A percentile compares a stretch with the other conserved stretches of the same genome.
These are phyloP conservation scores for Laticauda laticaudata DNA, from an alignment of 2,113 vertebrate species.

Conservation along the genomic window DNA sequence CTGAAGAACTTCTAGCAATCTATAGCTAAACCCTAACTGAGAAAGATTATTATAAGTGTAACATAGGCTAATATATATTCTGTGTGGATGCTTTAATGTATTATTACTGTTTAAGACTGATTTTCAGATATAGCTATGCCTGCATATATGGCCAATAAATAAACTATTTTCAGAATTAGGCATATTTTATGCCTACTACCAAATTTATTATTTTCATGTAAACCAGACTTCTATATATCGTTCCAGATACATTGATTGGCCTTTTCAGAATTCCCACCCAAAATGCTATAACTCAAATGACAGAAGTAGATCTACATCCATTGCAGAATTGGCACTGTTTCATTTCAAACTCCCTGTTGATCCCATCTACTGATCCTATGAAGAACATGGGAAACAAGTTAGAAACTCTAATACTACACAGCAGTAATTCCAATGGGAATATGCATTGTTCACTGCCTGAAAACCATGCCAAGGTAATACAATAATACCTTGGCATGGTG, in stretches of 20 bases:
- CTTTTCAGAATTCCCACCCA: neutral
- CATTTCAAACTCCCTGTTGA: neutral
- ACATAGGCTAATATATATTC: neutral
- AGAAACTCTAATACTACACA: neutral
- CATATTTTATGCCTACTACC: neutral
- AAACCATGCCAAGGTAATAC: too few species aligned
- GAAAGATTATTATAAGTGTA: neutral
- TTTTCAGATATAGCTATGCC: neutral
- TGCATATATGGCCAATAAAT: neutral
- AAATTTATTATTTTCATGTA: neutral
- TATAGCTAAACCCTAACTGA: neutral
- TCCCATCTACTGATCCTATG: neutral
- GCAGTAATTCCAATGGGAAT: neutral
- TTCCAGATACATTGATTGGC: neutral
- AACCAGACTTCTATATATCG: neutral
- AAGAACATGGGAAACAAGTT: neutral
- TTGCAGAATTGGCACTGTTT: neutral
- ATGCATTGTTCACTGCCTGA: neutral
- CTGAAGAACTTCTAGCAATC: neutral
- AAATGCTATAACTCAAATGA: neutral
- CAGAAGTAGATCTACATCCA: neutral
- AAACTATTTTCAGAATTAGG: neutral
- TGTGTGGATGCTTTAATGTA: neutral
- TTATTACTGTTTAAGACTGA: neutral
- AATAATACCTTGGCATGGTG: neutral